phyloP scores from a whole-genome alignment of 2,888 invertebrate genomes.

The Paralinhomoeus sp. region DNA sequence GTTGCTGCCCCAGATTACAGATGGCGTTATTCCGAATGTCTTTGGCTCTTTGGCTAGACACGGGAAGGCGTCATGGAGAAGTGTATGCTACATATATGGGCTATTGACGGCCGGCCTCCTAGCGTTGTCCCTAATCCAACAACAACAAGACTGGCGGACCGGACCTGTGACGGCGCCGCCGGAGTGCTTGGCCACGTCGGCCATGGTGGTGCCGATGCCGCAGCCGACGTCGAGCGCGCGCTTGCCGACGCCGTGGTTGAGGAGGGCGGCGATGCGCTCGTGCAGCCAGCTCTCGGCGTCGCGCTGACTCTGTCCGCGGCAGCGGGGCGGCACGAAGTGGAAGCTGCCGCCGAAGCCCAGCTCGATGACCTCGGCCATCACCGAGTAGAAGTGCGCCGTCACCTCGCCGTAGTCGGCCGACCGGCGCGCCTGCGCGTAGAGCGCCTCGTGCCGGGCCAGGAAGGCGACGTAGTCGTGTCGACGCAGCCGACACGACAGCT shows the following conservation, averaged over 20 bases:
- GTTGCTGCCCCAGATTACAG: too few relatives aligned
- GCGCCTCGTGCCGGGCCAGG: too few relatives aligned
- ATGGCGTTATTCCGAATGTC: too few relatives aligned
- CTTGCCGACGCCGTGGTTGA: too few relatives aligned
- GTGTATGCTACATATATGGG: too few relatives aligned
- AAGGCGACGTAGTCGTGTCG: too few relatives aligned
- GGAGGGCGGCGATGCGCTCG: constrained; percentile 11
- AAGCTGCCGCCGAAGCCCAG: constrained; percentile 20
- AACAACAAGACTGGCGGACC: too few relatives aligned
- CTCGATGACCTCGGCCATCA: constrained; percentile 22
- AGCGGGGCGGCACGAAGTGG: constrained; percentile 19
- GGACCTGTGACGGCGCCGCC: not conserved
- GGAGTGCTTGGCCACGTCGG: not conserved
- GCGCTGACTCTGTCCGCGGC: constrained; percentile 6
- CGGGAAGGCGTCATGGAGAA: too few relatives aligned
- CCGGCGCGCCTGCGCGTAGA: constrained; percentile 9
- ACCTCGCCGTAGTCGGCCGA: constrained; percentile 16
- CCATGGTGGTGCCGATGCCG: constrained; percentile 10
- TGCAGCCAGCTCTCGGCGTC: constrained; percentile 4
- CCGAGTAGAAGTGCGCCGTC: constrained; percentile 21
- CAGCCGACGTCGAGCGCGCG: constrained; percentile 20
- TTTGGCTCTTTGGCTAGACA: too few relatives aligned
- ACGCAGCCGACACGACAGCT: too few relatives aligned
- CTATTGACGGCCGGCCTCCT: too few relatives aligned
- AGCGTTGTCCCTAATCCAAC: too few relatives aligned